Evolutionary conservation across 2,113 vertebrate species (phyloP), one percentile per base, ranked within the genome.

Genomic region (Symphodus melops): DNA sequence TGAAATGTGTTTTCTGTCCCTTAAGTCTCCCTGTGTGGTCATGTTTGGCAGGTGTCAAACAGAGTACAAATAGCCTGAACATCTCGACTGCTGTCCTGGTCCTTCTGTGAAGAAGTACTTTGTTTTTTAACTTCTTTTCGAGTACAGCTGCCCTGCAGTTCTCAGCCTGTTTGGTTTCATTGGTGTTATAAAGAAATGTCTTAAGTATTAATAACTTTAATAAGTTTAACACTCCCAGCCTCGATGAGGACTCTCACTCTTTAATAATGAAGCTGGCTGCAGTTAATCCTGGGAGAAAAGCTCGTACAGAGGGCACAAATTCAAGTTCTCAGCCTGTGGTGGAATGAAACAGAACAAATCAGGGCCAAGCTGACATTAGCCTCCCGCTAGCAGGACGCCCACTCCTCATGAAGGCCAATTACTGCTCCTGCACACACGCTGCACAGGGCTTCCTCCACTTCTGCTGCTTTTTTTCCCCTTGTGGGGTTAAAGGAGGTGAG

Each of bases 351-450:
- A 6, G 73, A 81, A 86, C 60, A 84, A 86, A 85, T 85, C 79
- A 85, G 81, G 85, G 86, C 84, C 86, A 86, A 63, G 84, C 73
- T 57, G 82, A 86, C 76, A 82, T 87, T 88, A 87, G 84, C 86
- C 86, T 72, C 68, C 8, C 58, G 20, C 75, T 73, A 79, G 48
- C 87, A 72, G 69, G 68, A 84, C 66, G 62, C 68, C 72, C 72
- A 46, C 72, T 78, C 52, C 72, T 82, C 80, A 69, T 80, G 81
- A 87, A 90, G 84, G 81, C 86, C 87, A 92, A 89, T 89, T 89
- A 91, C 84, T 78, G 83, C 25, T 39, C 36, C 59, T 66, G 11
- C 52, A 59, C 64, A 42, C 65, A 33, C 64, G 77, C 63, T 57
- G 54, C 60, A 10, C 66, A 61, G 70, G 83, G 49, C 72, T 51